phyloP scores from a whole-genome alignment of 2,888 invertebrate genomes.

The Aleiodes alternator region DNA sequence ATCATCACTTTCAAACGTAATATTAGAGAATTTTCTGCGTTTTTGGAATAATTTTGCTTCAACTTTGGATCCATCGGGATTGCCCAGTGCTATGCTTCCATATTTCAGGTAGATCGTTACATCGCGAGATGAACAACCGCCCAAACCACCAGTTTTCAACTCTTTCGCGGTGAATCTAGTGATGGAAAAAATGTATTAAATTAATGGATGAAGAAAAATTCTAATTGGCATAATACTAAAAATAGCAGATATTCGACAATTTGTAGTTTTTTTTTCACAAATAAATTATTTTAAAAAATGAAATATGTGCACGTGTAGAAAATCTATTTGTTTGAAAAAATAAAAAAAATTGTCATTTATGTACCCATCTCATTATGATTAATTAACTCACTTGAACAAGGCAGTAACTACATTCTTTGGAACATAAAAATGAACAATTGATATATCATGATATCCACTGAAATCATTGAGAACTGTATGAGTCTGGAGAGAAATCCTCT shows the following conservation, averaged over 20 bases:
- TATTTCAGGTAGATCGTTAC: constrained; percentile 85
- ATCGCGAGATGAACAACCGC: constrained; percentile 78
- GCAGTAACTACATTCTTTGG: constrained; percentile 77
- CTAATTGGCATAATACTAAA: too few relatives aligned
- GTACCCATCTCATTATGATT: too few relatives aligned
- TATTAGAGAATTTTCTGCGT: constrained; percentile 77
- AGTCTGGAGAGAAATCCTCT: constrained; percentile 73
- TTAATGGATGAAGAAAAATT: too few relatives aligned
- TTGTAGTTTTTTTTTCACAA: too few relatives aligned
- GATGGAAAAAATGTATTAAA: constrained; percentile 33
- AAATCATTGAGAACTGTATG: constrained; percentile 77
- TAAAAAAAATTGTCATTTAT: too few relatives aligned
- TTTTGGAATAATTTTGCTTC: constrained; percentile 81
- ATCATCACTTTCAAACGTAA: constrained; percentile 81
- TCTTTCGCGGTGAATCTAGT: constrained; percentile 69
- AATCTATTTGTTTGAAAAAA: too few relatives aligned
- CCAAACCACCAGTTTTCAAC: constrained; percentile 77
- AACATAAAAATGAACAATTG: constrained; percentile 78
- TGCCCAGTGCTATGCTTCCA: constrained; percentile 89
- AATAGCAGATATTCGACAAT: too few relatives aligned
- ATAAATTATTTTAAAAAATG: too few relatives aligned
- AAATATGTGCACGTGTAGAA: too few relatives aligned
- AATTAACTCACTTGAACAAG: constrained; percentile 71
- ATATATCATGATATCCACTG: constrained; percentile 79
- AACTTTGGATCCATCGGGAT: constrained; percentile 87